Base-by-base conservation (phyloP, 2,797 vertebrate genomes). In the Diplodus puntazzo region DNA sequence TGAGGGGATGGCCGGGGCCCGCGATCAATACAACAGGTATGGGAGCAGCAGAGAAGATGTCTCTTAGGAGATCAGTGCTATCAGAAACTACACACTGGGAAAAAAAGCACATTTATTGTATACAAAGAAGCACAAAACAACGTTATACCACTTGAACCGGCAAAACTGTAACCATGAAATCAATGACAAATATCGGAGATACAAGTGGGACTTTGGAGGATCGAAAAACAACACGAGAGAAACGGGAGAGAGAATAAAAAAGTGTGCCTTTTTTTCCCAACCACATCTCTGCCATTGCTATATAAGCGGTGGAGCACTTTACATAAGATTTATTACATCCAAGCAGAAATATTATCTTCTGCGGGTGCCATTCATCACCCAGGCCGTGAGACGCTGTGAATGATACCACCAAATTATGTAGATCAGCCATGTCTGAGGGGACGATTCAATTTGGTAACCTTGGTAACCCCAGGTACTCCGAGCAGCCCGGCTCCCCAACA, bases 391-490 rank as follows among this genome's bases (percentile, higher is more conserved):
- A 96, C 94, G 92, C 94, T 90, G 92, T 95, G 96, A 97, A 95
- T 95, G 97, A 97, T 96, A 96, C 97, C 96, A 97, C 96, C 96
- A 96, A 96, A 98, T 98, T 98, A 97, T 98, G 97, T 96, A 98
- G 96, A 98, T 98, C 96, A 96, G 95, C 95, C 94, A 94, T 95
- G 96, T 97, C 96, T 95, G 91, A 90, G 81, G 96, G 96, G 97
- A 96, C 95, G 96, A 97, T 97, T 97, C 96, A 96, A 97, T 94
- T 97, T 96, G 94, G 97, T 98, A 98, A 97, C 97, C 97, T 96
- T 98, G 97, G 97, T 97, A 99, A 98, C 98, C 96, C 91, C 96
- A 98, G 97, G 97, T 98, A 92, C 91, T 91, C 92, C 80, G 85
- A 91, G 84, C 80, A 74, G 85, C 92, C 88, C 58, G 89, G 76